Conservation (phyloP, 2,888 invertebrate species). For the Timema podura region DNA sequence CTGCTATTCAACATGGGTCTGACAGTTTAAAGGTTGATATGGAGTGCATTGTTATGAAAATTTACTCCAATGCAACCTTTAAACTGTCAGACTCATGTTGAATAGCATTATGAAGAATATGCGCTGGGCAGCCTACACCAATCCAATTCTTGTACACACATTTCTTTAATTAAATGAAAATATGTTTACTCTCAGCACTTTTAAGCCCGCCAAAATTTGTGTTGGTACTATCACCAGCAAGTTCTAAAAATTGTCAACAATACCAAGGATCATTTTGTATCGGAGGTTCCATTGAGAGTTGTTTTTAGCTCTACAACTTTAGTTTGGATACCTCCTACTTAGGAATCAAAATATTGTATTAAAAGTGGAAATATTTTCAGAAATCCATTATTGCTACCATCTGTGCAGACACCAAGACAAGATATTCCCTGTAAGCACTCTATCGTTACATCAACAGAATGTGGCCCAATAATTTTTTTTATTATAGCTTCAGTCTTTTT, state of each 20-base stretch:
- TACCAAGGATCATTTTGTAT: constrained; percentile 3
- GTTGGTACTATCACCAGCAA: neutral
- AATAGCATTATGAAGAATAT: constrained; percentile 3
- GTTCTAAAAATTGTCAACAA: neutral
- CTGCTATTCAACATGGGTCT: no score
- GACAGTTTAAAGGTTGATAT: no score
- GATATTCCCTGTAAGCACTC: no score
- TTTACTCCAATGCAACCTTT: neutral
- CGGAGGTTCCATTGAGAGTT: neutral
- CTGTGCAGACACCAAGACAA: neutral
- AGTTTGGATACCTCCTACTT: neutral
- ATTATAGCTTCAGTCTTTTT: no score
- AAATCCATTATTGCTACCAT: neutral
- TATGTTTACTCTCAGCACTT: neutral
- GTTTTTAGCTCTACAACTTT: neutral
- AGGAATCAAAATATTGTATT: neutral
- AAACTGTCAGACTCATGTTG: neutral
- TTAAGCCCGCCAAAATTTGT: neutral
- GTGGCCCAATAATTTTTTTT: no score
- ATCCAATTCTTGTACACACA: constrained; percentile 1
- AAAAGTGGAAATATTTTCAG: neutral
- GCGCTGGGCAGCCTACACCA: constrained; percentile 10
- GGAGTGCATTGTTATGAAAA: neutral
- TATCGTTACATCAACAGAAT: no score
- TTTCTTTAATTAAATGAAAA: constrained; percentile 2